Evolutionary conservation across 2,797 vertebrate genomes (phyloP), one percentile per base, ranked within the genome.

Genomic region (Australoheros facetus): DNA sequence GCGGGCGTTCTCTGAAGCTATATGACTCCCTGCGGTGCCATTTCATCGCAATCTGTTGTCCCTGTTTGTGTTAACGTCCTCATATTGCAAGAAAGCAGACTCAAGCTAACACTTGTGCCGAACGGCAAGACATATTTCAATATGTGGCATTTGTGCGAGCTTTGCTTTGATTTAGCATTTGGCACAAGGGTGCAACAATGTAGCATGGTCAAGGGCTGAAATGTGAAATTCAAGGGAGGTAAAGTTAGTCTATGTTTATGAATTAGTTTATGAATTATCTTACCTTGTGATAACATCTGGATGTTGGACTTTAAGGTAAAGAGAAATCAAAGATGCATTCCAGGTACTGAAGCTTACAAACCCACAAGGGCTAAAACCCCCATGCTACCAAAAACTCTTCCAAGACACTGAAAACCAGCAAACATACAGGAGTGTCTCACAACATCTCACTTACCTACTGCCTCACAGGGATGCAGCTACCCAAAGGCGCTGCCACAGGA

Each of bases 21-120:
- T 92, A 92, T 3, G 86, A 89, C 89, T 92, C 92, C 92, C 93
- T 1, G 48, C 17, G 56, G 92, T 80, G 89, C 83, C 87, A 19
- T 92, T 92, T 80, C 83, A 83, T 53, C 59, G 75, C 92, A 93
- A 94, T 90, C 92, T 93, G 91, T 87, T 87, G 87, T 91, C 85
- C 77, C 79, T 2, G 84, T 89, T 93, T 91, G 84, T 85, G 84
- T 78, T 73, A 91, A 90, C 53, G 72, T 87, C 78, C 80, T 87
- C 79, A 73, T 79, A 80, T 60, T 75, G 84, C 83, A 85, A 77
- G 69, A 62, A 75, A 73, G 77, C 56, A 26, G 39, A 75, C 13
- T 7, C 7, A 1, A 86, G 77, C 56, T 74, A 70, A 58, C 51
- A 14, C 71, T 71, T 70, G 55, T 12, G 70, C 53, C 32, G 17